phyloP scores from a whole-genome alignment of 2,888 invertebrate genomes.

The Caenorhabditis panamensis region DNA sequence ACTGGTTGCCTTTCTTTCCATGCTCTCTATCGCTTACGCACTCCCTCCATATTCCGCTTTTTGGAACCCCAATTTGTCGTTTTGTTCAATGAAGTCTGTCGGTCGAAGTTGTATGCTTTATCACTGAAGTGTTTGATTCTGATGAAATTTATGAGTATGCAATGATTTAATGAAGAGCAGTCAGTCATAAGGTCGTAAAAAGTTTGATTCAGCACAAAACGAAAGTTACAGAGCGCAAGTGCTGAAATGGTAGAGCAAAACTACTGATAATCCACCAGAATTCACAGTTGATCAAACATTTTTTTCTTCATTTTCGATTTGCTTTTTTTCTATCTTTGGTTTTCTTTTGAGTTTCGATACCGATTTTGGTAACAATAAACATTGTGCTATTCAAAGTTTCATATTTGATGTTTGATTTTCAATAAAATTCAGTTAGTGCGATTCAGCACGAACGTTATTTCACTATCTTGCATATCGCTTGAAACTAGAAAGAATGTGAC shows the following conservation, averaged over 20 bases:
- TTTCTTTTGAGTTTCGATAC: background rate
- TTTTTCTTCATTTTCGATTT: background rate
- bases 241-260: conserved; percentile 4
- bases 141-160: background rate
- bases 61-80: background rate
- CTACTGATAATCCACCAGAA: conserved; percentile 40
- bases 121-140: background rate
- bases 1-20: conserved; percentile 18
- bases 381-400: background rate
- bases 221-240: conserved; percentile 6
- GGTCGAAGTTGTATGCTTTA: background rate
- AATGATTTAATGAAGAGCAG: background rate
- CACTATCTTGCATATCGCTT: no score
- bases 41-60: background rate
- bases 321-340: conserved; percentile 5
- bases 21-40: background rate
- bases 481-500: no score
- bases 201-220: conserved; percentile 13
- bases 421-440: background rate
- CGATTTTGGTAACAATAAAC: background rate
- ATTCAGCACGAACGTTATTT: background rate
- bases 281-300: conserved; percentile 21
- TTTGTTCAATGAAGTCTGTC: background rate
- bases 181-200: conserved; percentile 8
- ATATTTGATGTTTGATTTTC: background rate